Conservation (phyloP, 1,140 invertebrate genomes). For the Manduca sexta region DNA sequence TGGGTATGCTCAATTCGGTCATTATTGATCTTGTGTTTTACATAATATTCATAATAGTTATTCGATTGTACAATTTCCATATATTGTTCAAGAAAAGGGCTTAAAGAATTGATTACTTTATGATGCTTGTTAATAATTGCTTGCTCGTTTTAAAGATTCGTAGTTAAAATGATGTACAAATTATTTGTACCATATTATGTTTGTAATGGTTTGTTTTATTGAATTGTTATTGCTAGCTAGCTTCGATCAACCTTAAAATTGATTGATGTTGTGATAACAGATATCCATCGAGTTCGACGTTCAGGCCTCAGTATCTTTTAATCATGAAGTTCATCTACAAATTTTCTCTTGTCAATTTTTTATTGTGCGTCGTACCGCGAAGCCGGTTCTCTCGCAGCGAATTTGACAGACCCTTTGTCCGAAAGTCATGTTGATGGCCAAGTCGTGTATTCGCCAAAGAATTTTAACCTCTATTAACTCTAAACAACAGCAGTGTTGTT, state of each 20-base stretch:
- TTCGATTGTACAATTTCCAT: too few species aligned
- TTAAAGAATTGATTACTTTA: too few species aligned
- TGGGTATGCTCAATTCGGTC: conserved; percentile 7
- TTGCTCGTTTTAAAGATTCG: too few species aligned
- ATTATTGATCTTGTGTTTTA: conserved; percentile 2
- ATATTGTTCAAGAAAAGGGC: too few species aligned
- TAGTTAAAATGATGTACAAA: too few species aligned
- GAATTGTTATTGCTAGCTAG: neutral
- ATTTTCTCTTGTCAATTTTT: conserved; percentile 39
- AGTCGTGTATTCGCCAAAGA: conserved; percentile 39
- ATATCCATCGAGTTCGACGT: neutral
- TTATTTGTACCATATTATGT: too few species aligned
- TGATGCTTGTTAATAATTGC: too few species aligned
- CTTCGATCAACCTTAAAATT: conserved; percentile 2
- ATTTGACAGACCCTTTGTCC: conserved; percentile 52
- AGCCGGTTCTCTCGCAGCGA: conserved; percentile 19
- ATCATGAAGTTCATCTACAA: conserved; percentile 15
- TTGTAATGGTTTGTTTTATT: neutral
- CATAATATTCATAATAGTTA: too few species aligned
- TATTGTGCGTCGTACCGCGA: conserved; percentile 37
- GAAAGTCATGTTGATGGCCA: conserved; percentile 44
- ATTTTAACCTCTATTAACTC: conserved; percentile 59
- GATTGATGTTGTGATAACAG: conserved; percentile 9
- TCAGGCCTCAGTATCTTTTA: neutral
- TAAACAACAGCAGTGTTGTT: conserved; percentile 43